These are phyloP conservation scores for Siniperca undulata DNA, from an alignment of 2,797 vertebrate genomes.

Conservation along the genomic window DNA sequence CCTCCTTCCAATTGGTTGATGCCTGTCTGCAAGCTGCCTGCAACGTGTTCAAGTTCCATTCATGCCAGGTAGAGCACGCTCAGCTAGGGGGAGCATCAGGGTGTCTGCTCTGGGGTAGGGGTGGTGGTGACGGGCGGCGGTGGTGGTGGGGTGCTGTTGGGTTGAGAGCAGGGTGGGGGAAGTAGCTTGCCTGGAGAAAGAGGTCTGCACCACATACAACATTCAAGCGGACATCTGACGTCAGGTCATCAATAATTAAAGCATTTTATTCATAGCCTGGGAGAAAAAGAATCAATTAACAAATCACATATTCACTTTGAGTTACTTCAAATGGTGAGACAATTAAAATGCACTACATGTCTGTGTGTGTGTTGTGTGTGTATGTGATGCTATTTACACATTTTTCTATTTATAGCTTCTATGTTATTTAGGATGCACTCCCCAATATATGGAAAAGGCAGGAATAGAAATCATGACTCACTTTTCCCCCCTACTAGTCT, in stretches of 20 bases:
- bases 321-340: conserved; percentile 86
- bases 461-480: conserved; percentile 55
- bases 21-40: conserved; percentile 77
- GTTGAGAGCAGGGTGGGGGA: conserved; percentile 66
- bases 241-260: conserved; percentile 90
- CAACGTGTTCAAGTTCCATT: conserved; percentile 73
- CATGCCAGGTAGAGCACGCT: conserved; percentile 66
- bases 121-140: conserved; percentile 27
- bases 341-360: conserved; percentile 84
- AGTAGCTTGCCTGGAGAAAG: conserved; percentile 82
- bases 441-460: conserved; percentile 53
- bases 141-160: conserved; percentile 45
- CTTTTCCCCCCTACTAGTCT: conserved; percentile 36
- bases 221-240: conserved; percentile 87
- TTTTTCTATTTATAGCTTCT: conserved; percentile 74
- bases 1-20: conserved; percentile 69
- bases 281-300: conserved; percentile 91
- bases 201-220: conserved; percentile 88
- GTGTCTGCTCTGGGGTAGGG: conserved; percentile 51
- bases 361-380: conserved; percentile 43
- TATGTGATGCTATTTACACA: conserved; percentile 56
- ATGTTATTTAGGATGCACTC: conserved; percentile 66
- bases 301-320: conserved; percentile 91
- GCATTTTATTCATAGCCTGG: conserved; percentile 90
- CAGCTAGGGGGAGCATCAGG: conserved; percentile 52